Conservation (phyloP, 2,888 invertebrate genomes). For the Philopedon plagiatum region DNA sequence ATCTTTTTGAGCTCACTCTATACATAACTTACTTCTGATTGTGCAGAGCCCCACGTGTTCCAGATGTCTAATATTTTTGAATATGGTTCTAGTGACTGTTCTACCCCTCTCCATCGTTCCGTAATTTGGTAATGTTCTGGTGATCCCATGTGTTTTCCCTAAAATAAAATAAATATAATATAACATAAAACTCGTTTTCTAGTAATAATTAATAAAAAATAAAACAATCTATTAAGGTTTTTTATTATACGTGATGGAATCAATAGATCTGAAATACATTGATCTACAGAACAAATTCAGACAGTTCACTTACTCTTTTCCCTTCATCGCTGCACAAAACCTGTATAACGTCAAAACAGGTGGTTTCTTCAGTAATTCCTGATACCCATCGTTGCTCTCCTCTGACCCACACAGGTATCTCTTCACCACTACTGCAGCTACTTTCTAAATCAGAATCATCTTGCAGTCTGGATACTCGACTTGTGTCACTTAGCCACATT, state of each 20-base stretch:
- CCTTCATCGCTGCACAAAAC: slow-evolving; percentile 76
- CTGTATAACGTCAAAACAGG: slow-evolving; percentile 83
- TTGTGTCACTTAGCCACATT: slow-evolving; percentile 64
- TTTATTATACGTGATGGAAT: too few relatives aligned
- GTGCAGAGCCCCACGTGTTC: slow-evolving; percentile 84
- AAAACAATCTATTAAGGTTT: too few relatives aligned
- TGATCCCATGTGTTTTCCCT: slow-evolving; percentile 65
- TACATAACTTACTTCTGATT: slow-evolving; percentile 73
- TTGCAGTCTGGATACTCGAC: slow-evolving; percentile 54
- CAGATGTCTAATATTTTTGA: slow-evolving; percentile 84
- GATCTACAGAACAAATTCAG: too few relatives aligned
- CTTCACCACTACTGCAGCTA: slow-evolving; percentile 74
- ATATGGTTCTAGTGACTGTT: slow-evolving; percentile 79
- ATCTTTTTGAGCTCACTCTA: too few relatives aligned
- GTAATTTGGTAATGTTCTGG: slow-evolving; percentile 77
- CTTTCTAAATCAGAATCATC: slow-evolving; percentile 62
- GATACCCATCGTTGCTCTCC: slow-evolving; percentile 87
- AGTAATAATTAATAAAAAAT: neutral
- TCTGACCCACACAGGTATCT: slow-evolving; percentile 82
- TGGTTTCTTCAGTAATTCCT: slow-evolving; percentile 82
- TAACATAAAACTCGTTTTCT: neutral
- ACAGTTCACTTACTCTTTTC: slow-evolving; percentile 60
- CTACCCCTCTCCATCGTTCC: slow-evolving; percentile 85
- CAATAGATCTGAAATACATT: too few relatives aligned
- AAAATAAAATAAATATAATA: slow-evolving; percentile 43